These are phyloP conservation scores for Halocynthia aurantium DNA, from an alignment of 23 tunicate genomes.

Conservation along the genomic window DNA sequence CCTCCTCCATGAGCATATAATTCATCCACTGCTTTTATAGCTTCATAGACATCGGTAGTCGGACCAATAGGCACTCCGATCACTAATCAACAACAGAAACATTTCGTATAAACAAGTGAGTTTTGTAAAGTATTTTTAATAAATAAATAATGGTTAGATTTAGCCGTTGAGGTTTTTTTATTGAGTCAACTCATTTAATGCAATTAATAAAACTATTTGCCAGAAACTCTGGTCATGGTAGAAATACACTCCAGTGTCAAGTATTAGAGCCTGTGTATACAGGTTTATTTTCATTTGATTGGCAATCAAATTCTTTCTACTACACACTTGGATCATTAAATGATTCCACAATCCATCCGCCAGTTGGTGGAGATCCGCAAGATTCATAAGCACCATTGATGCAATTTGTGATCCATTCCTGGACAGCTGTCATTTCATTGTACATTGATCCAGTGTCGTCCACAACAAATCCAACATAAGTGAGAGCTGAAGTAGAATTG, in stretches of 20 bases:
- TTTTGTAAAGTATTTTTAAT: no score
- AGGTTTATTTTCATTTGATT: no score
- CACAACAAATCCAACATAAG: slow-evolving; percentile 21
- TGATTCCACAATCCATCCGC: slow-evolving; percentile 10
- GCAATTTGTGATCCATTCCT: slow-evolving; percentile 10
- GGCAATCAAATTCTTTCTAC: no score
- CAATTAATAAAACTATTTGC: no score
- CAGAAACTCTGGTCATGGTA: no score
- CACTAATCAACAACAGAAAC: no score
- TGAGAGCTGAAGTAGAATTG: neutral
- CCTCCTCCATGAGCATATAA: slow-evolving; percentile 56
- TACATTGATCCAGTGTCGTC: slow-evolving; percentile 32
- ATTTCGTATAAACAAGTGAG: no score
- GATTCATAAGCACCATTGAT: slow-evolving; percentile 1
- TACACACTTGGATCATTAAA: slow-evolving; percentile 23
- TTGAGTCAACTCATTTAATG: no score
- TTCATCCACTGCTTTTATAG: slow-evolving; percentile 25
- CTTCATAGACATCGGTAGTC: slow-evolving; percentile 27
- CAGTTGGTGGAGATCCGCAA: slow-evolving; percentile 14
- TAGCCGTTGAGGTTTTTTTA: no score
- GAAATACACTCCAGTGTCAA: no score
- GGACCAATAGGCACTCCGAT: slow-evolving; percentile 50
- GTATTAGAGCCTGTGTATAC: no score
- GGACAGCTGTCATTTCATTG: slow-evolving; percentile 16
- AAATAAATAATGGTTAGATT: no score